Percentiles rank a stretch among this genome's conserved stretches.
Evolutionary conservation across 2,113 vertebrate genomes (phyloP).

Genomic region (Psilopogon haemacephalus): DNA sequence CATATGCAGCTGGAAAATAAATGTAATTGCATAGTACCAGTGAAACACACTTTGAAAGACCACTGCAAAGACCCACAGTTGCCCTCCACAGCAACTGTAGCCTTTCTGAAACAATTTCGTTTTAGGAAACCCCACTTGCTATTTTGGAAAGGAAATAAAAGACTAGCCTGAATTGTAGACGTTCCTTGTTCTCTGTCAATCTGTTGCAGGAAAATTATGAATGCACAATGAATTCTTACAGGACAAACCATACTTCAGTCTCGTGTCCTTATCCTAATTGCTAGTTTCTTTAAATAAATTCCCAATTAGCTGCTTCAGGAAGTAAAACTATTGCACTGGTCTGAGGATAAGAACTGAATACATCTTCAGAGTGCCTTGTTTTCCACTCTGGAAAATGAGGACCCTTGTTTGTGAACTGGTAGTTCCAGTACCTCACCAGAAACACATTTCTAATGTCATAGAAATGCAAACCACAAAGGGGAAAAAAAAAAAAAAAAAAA

Average conservation of each 20-base stretch:
- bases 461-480: slow-evolving; percentile 52
- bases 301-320: not conserved
- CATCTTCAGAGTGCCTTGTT: slow-evolving; percentile 26
- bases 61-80: not conserved
- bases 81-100: not conserved
- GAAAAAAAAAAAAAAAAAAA: not conserved
- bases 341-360: not conserved
- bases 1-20: not conserved
- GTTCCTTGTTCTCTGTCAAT: not conserved
- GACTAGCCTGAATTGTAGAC: not conserved
- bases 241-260: not conserved
- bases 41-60: not conserved
- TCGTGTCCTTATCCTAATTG: not conserved
- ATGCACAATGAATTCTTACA: not conserved
- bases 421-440: slow-evolving; percentile 55
- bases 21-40: not conserved
- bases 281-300: not conserved
- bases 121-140: not conserved
- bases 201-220: not conserved
- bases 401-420: slow-evolving; percentile 38
- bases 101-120: not conserved
- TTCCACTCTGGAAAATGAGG: slow-evolving; percentile 49
- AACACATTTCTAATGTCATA: slow-evolving; percentile 56
- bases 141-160: slow-evolving; percentile 11
- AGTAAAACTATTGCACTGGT: not conserved